Base-by-base conservation (phyloP, 2,888 invertebrate genomes). In the Melipona bicolor region DNA sequence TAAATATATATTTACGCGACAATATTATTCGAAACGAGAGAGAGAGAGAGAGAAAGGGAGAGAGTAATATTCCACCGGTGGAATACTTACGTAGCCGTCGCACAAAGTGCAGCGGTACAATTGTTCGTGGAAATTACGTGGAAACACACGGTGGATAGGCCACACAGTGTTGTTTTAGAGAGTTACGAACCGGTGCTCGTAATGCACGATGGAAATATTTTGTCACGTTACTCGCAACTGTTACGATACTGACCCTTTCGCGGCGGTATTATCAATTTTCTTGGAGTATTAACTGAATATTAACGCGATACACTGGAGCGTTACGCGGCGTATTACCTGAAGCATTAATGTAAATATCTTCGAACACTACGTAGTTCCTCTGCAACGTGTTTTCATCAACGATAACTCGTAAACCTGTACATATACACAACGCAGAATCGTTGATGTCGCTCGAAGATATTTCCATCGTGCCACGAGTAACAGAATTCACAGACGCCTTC, bases 151-250 rank as follows among this genome's bases (percentile, higher is more conserved):
- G 67, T 24, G 19, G 27, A n/a, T 50, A 19, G 21, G 36, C 43
- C 43, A 70, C 43, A 70, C 24, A 43, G 27, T 54, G 70, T 15
- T 71, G 70, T 64, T 52, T 21, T 21, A 64, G 32, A 17, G 43
- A 56, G 56, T 77, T 56, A 71, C 50, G 19, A 67, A 61, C 21
- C 43, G 17, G 13, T 62, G 54, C 43, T 62, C 61, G 65, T 52
- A 24, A 43, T 9, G 43, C 43, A 50, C 65, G 81, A 70, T 74
- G 81, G 74, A 56, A 70, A 79, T 59, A 65, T 62, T 71, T 65
- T 43, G 56, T 74, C n/a, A 21, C 6, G 32, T 15, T 74, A 4
- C 43, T 64, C 36, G 73, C 73, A 36, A 70, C 56, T 52, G 52
- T 52, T 64, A 24, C 15, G 27, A 72, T 27, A 24, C 32, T 72